A percentile compares a stretch with the other conserved stretches of the same genome.
Conservation (phyloP, 2,797 vertebrate species). For the Parambassis ranga region DNA sequence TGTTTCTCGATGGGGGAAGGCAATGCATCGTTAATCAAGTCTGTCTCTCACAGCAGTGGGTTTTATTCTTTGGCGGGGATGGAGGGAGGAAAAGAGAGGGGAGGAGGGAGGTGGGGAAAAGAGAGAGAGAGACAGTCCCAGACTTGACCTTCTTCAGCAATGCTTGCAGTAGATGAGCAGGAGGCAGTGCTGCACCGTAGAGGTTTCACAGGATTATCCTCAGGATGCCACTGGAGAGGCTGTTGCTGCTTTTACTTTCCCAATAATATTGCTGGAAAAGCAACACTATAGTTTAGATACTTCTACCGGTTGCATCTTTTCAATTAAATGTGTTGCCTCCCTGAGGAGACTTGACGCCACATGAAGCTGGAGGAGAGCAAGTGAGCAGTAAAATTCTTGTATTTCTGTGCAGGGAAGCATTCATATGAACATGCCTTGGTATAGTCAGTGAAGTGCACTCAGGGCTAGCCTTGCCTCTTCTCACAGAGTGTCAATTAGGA, state of each 20-base stretch:
- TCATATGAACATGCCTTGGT: slow-evolving; percentile 63
- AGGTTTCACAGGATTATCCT: slow-evolving; percentile 59
- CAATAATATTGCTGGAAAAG: slow-evolving; percentile 61
- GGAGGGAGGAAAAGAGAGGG: slow-evolving; percentile 30
- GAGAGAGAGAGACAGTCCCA: slow-evolving; percentile 41
- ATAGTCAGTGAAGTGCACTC: slow-evolving; percentile 70
- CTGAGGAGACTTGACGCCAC: slow-evolving; percentile 22
- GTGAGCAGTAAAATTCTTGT: slow-evolving; percentile 36
- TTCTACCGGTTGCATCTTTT: slow-evolving; percentile 47
- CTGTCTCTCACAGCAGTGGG: slow-evolving; percentile 70
- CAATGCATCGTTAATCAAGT: slow-evolving; percentile 77
- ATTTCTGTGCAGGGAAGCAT: slow-evolving; percentile 56
- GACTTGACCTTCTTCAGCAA: slow-evolving; percentile 68
- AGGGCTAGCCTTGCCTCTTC: slow-evolving; percentile 64
- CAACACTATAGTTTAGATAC: slow-evolving; percentile 60
- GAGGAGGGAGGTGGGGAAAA: neutral
- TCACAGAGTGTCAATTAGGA: slow-evolving; percentile 73
- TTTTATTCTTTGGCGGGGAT: slow-evolving; percentile 45
- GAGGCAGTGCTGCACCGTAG: slow-evolving; percentile 25
- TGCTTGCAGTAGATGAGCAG: slow-evolving; percentile 38
- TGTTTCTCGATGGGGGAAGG: slow-evolving; percentile 65
- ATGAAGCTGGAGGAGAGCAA: slow-evolving; percentile 31
- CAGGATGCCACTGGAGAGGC: slow-evolving; percentile 28
- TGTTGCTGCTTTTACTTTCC: slow-evolving; percentile 49
- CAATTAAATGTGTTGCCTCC: slow-evolving; percentile 51